Evolutionary conservation across 1,140 invertebrate species (phyloP), one percentile per base, ranked within the genome.

Genomic region (Drosophila arizonae): DNA sequence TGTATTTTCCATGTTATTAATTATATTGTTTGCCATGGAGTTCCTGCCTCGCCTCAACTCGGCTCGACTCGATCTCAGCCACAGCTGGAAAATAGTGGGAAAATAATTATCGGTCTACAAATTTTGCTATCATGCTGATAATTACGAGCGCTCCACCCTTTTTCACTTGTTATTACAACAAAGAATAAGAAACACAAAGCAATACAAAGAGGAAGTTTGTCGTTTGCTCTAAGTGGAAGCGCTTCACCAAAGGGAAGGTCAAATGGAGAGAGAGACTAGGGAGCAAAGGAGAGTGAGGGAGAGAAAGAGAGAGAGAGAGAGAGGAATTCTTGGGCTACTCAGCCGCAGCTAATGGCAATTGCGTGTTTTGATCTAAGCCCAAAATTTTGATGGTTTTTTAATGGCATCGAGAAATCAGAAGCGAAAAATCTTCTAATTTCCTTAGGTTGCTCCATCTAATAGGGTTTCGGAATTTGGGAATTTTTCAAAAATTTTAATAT

Each of bases 1-100:
- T 87, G 84, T 87, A 88, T 87, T 87, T 86, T 87, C 82, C 82
- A 82, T 87, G 82, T 87, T 87, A 87, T 88, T 87, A 87, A 87
- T 87, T 88, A 87, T 87, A 71, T 76, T 81, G 72, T 75, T 64
- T 71, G 72, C 39, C 72, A 74, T 69, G 51, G 51, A 69, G 65
- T 74, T 74, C 72, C 72, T 69, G 72, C 41, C 26, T 50, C n/a
- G 45, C 45, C 50, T 54, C 17, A 30, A 30, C 54, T 36, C 24
- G 13, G 0, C 41, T 51, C n/a, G 51, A 15, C 45, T 57, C 60
- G 28, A 15, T 46, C 64, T 43, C 63, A 41, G 30, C 17, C n/a
- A 15, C 17, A 28, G 6, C 36, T 41, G 36, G 43, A 67, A 69
- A 76, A 73, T 82, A 88, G 84, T 87, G 82, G 82, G 84, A 87